Base-by-base conservation (phyloP, 2,797 vertebrate genomes). In the Anolis apletophallus region DNA sequence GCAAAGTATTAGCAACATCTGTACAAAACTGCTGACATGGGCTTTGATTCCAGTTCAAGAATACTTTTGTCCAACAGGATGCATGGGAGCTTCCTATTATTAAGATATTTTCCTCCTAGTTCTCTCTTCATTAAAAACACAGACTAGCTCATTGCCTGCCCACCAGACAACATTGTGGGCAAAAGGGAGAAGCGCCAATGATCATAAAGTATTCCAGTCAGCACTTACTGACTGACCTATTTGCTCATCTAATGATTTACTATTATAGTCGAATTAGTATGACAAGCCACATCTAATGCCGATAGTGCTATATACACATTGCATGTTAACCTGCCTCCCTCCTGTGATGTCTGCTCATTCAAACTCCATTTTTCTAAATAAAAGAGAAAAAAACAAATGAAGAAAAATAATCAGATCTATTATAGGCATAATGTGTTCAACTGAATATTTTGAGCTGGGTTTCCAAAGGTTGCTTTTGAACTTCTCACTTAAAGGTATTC, bases 331-430 rank as follows among this genome's bases (percentile, higher is more conserved):
- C 50, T 52, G 34, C n/a, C 10, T 75, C 61, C 16, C 29, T 23
- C 19, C 72, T 64, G 17, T 50, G 69, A 61, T 29, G 52, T 4
- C 36, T 75, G 36, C 5, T 64, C 3, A 29, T 34, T 59, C 54
- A 59, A 86, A 86, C 59, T 19, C 0, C 3, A 90, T 61, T 0
- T 26, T 50, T 83, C 13, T 9, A 69, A 14, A 91, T 85, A 88
- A 34, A 1, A 5, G 54, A 55, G 21, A 13, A 13, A 81, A 2
- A 14, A 46, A 46, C 40, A 46, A 46, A 46, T 1, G 2, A 29
- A 52, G n/a, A n/a, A 9, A 54, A 80, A 9, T 46, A 46, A 0
- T 79, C 64, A 23, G 1, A 88, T 64, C 8, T 54, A 13, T 80
- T n/a, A 26, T 23, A 26, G 4, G 64, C 5, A 9, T 40, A 29